Evolutionary conservation across 2,113 vertebrate species (phyloP).

Genomic region (Reinhardtius hippoglossoides): DNA sequence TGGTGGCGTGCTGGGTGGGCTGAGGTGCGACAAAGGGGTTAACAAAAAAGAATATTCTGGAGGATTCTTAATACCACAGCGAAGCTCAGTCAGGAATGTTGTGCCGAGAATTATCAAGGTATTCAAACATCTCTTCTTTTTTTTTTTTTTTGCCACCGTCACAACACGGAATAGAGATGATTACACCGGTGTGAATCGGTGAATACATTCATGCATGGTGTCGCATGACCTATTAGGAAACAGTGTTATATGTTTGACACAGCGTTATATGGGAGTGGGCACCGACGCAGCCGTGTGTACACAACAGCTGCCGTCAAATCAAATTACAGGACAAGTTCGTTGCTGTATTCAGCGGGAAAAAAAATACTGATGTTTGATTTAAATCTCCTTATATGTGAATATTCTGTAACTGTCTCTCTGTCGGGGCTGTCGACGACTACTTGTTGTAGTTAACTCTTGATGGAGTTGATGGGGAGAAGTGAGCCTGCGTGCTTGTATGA

Average conservation of each 20-base stretch:
- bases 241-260: not conserved
- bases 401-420: not conserved
- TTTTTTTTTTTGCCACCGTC: not conserved
- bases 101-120: conserved; percentile 57
- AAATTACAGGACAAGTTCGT: conserved; percentile 14
- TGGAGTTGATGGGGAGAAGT: conserved; percentile 22
- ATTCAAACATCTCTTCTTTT: conserved; percentile 22
- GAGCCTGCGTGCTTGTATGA: not conserved
- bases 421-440: conserved; percentile 21
- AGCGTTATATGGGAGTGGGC: not conserved
- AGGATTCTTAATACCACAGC: conserved; percentile 86
- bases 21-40: conserved; percentile 81
- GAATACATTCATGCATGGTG: conserved; percentile 36
- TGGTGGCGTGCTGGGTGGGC: conserved; percentile 66
- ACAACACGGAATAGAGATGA: conserved; percentile 21
- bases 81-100: conserved; percentile 72
- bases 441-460: conserved; percentile 46
- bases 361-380: too few relatives aligned
- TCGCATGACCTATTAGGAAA: conserved; percentile 32
- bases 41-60: conserved; percentile 87
- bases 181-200: conserved; percentile 31
- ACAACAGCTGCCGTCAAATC: not conserved
- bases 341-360: not conserved
- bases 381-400: not conserved
- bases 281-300: conserved; percentile 7